phyloP scores from a whole-genome alignment of 2,888 invertebrate species.

The Clostera curtula region DNA sequence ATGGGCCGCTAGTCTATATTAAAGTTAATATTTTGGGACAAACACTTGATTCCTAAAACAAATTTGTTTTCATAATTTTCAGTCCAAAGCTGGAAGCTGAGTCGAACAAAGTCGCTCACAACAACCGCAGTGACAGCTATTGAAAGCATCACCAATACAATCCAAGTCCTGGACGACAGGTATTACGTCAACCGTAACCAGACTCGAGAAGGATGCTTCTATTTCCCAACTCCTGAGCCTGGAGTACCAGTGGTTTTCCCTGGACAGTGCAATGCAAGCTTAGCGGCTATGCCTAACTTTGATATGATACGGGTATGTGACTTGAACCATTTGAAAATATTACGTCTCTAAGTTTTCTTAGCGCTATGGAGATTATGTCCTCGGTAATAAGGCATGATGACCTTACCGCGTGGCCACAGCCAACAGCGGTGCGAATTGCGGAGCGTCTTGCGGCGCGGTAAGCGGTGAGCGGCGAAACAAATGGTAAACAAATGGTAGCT shows the following conservation, averaged over 20 bases:
- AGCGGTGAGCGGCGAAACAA: no score
- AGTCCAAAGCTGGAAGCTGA: slow-evolving; percentile 43
- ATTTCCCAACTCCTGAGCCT: slow-evolving; percentile 30
- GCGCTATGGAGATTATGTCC: no score
- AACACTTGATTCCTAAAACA: not conserved
- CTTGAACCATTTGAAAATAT: no score
- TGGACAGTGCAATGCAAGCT: slow-evolving; percentile 33
- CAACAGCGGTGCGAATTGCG: no score
- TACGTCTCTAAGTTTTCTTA: no score
- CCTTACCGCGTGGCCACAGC: no score
- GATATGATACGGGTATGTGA: slow-evolving; percentile 16
- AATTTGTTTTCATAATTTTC: slow-evolving; percentile 1
- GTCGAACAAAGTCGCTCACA: slow-evolving; percentile 29
- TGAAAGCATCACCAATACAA: slow-evolving; percentile 19
- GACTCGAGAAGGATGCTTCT: slow-evolving; percentile 35
- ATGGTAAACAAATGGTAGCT: no score
- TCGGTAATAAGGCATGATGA: no score
- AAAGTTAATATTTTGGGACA: slow-evolving; percentile 1
- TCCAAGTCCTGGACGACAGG: slow-evolving; percentile 31
- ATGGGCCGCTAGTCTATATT: no score
- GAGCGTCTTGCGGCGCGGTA: no score
- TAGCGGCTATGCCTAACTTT: slow-evolving; percentile 24
- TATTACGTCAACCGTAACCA: slow-evolving; percentile 32
- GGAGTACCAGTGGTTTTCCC: slow-evolving; percentile 34
- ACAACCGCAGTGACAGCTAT: slow-evolving; percentile 19